These are phyloP conservation scores for Ginglymostoma cirratum DNA, from an alignment of 2,113 vertebrate genomes.

Conservation along the genomic window DNA sequence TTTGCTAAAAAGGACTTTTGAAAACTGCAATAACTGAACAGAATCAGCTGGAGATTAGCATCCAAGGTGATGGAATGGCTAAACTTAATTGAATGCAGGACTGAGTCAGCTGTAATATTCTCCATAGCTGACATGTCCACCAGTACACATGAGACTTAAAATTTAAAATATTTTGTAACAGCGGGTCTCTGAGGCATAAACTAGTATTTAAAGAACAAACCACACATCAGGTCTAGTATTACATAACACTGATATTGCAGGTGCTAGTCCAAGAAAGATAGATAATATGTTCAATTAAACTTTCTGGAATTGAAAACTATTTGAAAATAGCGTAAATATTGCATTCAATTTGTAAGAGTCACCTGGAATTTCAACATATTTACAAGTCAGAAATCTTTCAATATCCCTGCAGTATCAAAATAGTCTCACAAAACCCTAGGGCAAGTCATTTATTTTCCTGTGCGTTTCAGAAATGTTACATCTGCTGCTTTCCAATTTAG, in stretches of 20 bases:
- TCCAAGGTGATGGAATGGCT: neutral
- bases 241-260: neutral
- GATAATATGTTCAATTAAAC: neutral
- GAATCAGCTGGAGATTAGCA: neutral
- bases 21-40: neutral
- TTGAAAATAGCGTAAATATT: neutral
- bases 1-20: neutral
- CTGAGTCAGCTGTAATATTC: neutral
- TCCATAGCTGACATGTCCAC: neutral
- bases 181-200: neutral
- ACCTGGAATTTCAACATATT: neutral
- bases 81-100: neutral
- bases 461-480: neutral
- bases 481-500: neutral
- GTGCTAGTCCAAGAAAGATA: neutral
- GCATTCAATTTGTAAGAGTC: neutral
- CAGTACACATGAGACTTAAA: neutral
- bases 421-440: neutral
- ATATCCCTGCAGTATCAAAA: neutral
- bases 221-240: too few species aligned
- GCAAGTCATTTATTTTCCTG: neutral
- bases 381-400: neutral
- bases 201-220: neutral
- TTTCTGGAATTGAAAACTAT: neutral
- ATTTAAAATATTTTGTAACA: neutral